Evolutionary conservation across 2,113 vertebrate genomes (phyloP), one percentile per base, ranked within the genome.

Genomic region (Hystrix brachyura): DNA sequence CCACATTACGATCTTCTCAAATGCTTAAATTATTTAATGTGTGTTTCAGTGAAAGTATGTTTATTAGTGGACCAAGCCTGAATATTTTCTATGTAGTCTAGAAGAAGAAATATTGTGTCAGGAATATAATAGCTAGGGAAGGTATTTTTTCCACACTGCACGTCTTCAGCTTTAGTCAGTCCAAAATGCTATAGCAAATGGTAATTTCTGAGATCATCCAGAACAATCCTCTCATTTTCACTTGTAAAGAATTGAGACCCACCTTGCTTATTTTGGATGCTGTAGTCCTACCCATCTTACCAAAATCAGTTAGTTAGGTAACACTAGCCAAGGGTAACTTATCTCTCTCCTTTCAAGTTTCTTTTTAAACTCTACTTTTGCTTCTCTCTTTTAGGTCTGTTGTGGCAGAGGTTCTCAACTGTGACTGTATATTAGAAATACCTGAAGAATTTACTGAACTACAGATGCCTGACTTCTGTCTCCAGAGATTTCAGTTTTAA

Each of bases 41-140:
- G 71, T 67, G 7, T 91, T 96, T 57, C 55, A 32, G 48, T 1
- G 0, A 64, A 5, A 92, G 4, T 53, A 96, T 34, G 25, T 51
- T 46, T 38, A 0, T 74, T 19, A 27, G 38, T 48, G 38, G 57
- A 78, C 38, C 29, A 64, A 87, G 21, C 82, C 72, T 43, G 19
- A 71, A 80, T 29, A 88, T 72, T 92, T 97, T 92, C 67, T 17
- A 74, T 86, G 83, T 6, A 81, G 27, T n/a, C 34, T 57, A 81
- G 25, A 97, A 88, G 55, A 91, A 94, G 71, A 94, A 90, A 69
- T 91, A 92, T 19, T 34, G 34, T 1, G 76, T 23, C 34, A 79
- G 51, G 51, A 51, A 90, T 72, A 90, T 87, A 87, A 76, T 53
- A 94, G 43, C 38, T 65, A 92, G 59, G 18, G 13, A 79, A 71